phyloP scores from a whole-genome alignment of 1,140 invertebrate species.

The Eulimnadia texana region DNA sequence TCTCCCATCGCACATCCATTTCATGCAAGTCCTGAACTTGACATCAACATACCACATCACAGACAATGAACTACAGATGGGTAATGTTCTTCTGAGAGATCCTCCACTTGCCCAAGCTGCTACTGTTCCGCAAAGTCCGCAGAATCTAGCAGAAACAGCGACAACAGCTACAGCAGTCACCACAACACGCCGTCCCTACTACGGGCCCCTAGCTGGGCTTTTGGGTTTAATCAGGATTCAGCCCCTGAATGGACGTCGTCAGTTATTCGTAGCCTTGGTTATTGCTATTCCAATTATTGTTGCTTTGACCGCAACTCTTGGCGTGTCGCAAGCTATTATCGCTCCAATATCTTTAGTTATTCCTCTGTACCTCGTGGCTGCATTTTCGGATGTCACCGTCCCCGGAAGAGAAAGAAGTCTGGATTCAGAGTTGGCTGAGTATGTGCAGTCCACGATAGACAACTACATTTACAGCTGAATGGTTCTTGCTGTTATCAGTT shows the following conservation, averaged over 20 bases:
- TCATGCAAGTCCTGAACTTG: background rate
- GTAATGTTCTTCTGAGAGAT: background rate
- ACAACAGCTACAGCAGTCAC: background rate
- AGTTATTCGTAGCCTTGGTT: background rate
- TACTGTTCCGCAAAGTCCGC: too few relatives aligned
- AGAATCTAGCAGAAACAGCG: background rate
- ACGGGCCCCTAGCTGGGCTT: background rate
- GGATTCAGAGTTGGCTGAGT: background rate
- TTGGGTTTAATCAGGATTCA: background rate
- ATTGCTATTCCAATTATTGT: conserved; percentile 3
- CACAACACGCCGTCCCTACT: background rate
- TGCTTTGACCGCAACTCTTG: background rate
- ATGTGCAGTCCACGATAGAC: background rate
- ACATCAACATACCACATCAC: background rate
- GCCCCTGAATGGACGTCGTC: background rate
- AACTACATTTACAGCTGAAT: too few relatives aligned
- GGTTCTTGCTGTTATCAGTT: background rate
- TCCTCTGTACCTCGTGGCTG: conserved; percentile 1
- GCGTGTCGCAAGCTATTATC: conserved; percentile 1
- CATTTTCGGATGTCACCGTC: background rate
- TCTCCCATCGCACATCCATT: background rate
- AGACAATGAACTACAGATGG: background rate
- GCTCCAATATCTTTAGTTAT: conserved; percentile 6
- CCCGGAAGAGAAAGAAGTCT: background rate
- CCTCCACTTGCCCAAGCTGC: background rate